phyloP scores from a whole-genome alignment of 92 coral and sea anemone species.

The Hydrozoanthus gracilis region DNA sequence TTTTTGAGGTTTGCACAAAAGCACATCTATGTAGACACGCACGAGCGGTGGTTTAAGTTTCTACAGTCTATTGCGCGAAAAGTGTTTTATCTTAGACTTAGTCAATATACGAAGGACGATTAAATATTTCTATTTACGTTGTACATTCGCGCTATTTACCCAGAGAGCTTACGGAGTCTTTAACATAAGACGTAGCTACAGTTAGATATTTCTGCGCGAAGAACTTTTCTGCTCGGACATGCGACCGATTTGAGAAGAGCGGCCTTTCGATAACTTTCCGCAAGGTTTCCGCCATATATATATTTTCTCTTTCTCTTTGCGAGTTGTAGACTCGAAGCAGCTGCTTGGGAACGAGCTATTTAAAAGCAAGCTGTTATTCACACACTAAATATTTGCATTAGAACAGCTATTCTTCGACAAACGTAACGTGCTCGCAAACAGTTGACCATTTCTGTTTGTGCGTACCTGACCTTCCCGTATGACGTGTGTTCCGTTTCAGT shows the following conservation, averaged over 20 bases:
- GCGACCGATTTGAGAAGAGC: too few relatives aligned
- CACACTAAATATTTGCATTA: conserved; percentile 30
- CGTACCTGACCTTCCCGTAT: neutral
- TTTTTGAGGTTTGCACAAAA: neutral
- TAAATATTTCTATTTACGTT: neutral
- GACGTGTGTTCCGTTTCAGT: neutral
- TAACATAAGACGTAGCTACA: too few relatives aligned
- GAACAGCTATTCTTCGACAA: neutral
- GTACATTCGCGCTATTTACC: neutral
- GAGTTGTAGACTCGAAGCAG: neutral
- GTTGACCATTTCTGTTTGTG: neutral
- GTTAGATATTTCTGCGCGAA: too few relatives aligned
- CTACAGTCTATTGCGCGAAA: neutral
- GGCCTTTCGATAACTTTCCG: too few relatives aligned
- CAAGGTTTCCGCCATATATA: too few relatives aligned
- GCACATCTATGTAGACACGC: too few relatives aligned
- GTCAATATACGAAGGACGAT: neutral
- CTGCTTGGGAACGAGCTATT: neutral
- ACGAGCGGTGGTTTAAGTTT: neutral
- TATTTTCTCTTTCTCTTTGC: neutral
- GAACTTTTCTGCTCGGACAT: neutral
- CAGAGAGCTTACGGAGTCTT: neutral
- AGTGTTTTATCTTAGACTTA: neutral
- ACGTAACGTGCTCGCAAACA: neutral
- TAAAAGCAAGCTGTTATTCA: conserved; percentile 1